Base-by-base conservation (phyloP, 2,113 vertebrate genomes). In the Equus przewalskii region DNA sequence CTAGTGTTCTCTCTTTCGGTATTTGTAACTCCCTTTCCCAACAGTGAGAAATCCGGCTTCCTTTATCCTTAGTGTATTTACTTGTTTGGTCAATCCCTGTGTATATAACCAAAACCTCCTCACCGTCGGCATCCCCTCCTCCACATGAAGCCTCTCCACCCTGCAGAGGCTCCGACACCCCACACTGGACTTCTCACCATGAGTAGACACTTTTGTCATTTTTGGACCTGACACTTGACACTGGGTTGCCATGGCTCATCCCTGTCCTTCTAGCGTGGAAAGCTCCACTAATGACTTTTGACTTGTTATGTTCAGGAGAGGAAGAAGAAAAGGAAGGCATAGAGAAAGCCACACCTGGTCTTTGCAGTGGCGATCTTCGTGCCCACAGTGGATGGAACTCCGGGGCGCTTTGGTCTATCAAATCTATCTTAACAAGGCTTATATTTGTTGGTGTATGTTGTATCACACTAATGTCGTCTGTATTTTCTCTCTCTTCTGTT, bases 81-180 rank as follows among this genome's bases (percentile, higher is more conserved):
- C 16, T 8, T 28, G 1, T 69, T 28, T 11, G 49, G n/a, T 44
- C 15, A 0, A 1, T 19, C 60, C 36, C 14, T 22, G 33, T 26
- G 1, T 44, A 4, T 33, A 15, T 12, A 12, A 33, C 11, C 1
- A 0, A 5, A 30, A 67, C 24, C 60, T 49, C 5, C 24, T 41
- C 33, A 0, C 5, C 0, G 6, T 44, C 33, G 46, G 41, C 33
- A 6, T 5, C 5, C n/a, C 6, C 22, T 16, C 30, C 2, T 86
- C 82, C 5, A 7, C 19, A 2, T 1, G 0, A 36, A 0, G 7
- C 3, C 13, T 81, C 36, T 21, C 16, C 14, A 9, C 18, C n/a
- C 8, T 19, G 18, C 8, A 15, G 6, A 6, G 15, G 18, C n/a
- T 62, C 44, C 16, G 22, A 18, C 13, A 69, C 15, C 56, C 7